Conservation (phyloP, 2,888 invertebrate genomes). For the Barypeithes pellucidus region DNA sequence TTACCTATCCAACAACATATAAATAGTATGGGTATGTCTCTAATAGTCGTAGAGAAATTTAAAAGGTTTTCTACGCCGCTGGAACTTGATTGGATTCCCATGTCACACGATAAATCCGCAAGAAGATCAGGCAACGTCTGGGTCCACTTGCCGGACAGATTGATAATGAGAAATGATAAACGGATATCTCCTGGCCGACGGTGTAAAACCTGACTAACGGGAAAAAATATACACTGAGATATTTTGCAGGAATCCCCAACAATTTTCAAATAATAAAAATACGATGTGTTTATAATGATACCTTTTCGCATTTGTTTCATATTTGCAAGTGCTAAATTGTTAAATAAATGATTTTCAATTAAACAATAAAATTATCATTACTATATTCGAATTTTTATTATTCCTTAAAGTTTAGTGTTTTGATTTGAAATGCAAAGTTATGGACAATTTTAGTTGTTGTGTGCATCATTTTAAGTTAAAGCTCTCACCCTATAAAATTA, state of each 20-base stretch:
- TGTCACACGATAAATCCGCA: constrained; percentile 25
- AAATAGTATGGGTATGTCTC: no score
- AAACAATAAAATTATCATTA: no score
- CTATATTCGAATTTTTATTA: no score
- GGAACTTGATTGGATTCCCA: constrained; percentile 23
- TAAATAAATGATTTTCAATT: no score
- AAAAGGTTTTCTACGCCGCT: constrained; percentile 11
- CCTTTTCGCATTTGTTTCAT: no score
- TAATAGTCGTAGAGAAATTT: neutral
- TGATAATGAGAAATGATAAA: constrained; percentile 38
- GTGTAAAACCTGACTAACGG: constrained; percentile 11
- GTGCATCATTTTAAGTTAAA: no score
- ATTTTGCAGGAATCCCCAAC: neutral
- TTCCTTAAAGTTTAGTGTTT: no score
- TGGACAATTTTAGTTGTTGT: no score
- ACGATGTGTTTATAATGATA: no score
- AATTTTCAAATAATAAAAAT: no score
- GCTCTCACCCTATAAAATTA: constrained; percentile 34
- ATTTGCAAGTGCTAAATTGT: no score
- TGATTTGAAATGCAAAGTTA: no score
- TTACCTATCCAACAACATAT: neutral
- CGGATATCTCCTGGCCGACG: constrained; percentile 1
- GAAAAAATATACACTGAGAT: neutral
- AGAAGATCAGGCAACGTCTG: constrained; percentile 25
- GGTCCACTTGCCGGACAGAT: constrained; percentile 27